phyloP scores from a whole-genome alignment of 2,113 vertebrate species.

The Bettongia penicillata region DNA sequence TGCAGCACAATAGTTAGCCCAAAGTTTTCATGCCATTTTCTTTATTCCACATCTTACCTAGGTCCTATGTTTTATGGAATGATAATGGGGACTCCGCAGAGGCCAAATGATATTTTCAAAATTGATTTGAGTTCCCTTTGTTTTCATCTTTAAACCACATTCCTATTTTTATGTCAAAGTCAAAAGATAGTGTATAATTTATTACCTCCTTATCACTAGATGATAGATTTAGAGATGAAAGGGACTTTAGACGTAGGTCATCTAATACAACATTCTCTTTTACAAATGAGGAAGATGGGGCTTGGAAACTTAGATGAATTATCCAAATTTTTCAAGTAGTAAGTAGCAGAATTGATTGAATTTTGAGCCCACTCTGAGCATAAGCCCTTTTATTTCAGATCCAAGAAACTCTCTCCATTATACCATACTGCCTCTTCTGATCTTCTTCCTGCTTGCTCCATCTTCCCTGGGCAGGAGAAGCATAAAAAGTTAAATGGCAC shows the following conservation, averaged over 20 bases:
- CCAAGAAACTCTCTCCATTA: background rate
- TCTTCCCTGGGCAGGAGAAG: background rate
- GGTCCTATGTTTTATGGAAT: background rate
- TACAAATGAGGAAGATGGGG: background rate
- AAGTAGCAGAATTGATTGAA: background rate
- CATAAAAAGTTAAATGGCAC: background rate
- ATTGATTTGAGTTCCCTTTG: background rate
- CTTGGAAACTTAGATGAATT: background rate
- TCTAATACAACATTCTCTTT: background rate
- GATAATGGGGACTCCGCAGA: background rate
- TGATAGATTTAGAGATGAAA: background rate
- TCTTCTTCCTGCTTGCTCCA: background rate
- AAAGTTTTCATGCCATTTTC: background rate
- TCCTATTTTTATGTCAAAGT: background rate
- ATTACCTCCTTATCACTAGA: background rate
- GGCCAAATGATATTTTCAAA: background rate
- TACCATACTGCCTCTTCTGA: background rate
- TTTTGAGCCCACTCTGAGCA: background rate
- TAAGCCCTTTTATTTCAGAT: background rate
- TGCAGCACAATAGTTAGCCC: background rate
- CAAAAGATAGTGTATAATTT: background rate
- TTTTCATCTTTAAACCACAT: background rate
- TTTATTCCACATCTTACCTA: background rate
- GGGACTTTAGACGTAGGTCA: background rate
- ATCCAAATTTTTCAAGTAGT: background rate